A percentile compares a stretch with the other conserved stretches of the same genome.
These are phyloP conservation scores for Xyrauchen texanus DNA, from an alignment of 2,113 vertebrate species.

Conservation along the genomic window DNA sequence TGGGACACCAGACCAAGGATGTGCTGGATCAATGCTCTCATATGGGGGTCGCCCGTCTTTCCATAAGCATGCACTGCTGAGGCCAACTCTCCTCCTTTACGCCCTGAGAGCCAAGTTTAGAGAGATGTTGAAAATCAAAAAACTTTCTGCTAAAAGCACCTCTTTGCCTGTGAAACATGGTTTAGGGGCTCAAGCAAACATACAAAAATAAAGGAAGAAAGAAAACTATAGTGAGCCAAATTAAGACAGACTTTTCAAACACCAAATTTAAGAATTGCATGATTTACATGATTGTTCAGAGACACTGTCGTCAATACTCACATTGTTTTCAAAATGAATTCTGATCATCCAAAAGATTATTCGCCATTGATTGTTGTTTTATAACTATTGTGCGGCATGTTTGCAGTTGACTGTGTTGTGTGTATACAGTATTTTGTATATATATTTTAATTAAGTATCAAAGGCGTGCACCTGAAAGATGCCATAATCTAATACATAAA, in stretches of 20 bases:
- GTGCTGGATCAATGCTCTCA: conserved; percentile 91
- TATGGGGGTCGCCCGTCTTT: conserved; percentile 93
- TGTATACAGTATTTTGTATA: too few species aligned
- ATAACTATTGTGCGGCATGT: too few species aligned
- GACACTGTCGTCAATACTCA: too few species aligned
- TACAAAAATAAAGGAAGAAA: not conserved
- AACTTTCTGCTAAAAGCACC: not conserved
- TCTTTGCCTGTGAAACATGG: not conserved
- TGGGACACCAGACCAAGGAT: conserved; percentile 92
- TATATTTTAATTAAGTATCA: too few species aligned
- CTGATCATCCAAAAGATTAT: too few species aligned
- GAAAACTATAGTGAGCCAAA: not conserved
- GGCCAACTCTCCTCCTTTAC: conserved; percentile 94
- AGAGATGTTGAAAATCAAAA: not conserved
- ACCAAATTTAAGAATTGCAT: too few species aligned
- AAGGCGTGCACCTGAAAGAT: too few species aligned
- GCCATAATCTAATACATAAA: too few species aligned
- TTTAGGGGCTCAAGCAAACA: not conserved
- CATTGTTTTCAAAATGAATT: too few species aligned
- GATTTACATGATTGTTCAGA: too few species aligned
- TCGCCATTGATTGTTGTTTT: too few species aligned
- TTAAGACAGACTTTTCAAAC: not conserved
- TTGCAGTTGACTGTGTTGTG: too few species aligned
- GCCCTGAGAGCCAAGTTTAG: conserved; percentile 71
- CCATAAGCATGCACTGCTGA: conserved; percentile 95